A percentile compares a stretch with the other conserved stretches of the same genome.
These are phyloP conservation scores for Lineus longissimus DNA, from an alignment of 1,140 invertebrate species.

Conservation along the genomic window DNA sequence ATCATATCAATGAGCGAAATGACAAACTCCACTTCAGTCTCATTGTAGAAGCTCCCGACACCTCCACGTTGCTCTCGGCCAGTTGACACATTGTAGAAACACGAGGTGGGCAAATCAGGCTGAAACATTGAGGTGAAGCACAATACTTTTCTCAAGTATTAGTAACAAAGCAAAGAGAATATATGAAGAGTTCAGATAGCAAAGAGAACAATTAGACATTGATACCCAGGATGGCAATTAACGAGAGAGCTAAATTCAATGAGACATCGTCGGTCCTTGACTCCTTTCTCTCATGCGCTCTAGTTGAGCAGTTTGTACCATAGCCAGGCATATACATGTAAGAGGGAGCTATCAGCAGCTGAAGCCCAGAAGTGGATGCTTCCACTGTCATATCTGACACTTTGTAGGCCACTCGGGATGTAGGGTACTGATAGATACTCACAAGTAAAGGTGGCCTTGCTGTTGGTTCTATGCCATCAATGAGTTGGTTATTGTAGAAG, in stretches of 20 bases:
- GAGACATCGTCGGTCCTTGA: no score
- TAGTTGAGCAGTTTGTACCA: no score
- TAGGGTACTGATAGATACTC: neutral
- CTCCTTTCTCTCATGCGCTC: no score
- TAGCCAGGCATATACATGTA: no score
- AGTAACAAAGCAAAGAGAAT: neutral
- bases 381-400: no score
- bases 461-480: conserved; percentile 28
- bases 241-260: no score
- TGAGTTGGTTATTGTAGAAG: conserved; percentile 34
- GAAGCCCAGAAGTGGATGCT: no score
- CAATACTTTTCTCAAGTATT: neutral
- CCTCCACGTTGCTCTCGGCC: conserved; percentile 31
- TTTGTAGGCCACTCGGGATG: no score
- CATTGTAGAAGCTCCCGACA: conserved; percentile 36
- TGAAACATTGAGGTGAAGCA: conserved; percentile 12
- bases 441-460: conserved; percentile 34
- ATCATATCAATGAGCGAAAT: conserved; percentile 31
- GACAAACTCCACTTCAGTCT: conserved; percentile 36
- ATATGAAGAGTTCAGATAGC: neutral
- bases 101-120: conserved; percentile 32
- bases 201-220: no score
- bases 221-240: no score
- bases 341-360: no score
- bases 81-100: conserved; percentile 38